Percentiles rank a stretch among this genome's conserved stretches.
These are phyloP conservation scores for Gnatocerus cornutus DNA, from an alignment of 2,888 invertebrate genomes.

Conservation along the genomic window DNA sequence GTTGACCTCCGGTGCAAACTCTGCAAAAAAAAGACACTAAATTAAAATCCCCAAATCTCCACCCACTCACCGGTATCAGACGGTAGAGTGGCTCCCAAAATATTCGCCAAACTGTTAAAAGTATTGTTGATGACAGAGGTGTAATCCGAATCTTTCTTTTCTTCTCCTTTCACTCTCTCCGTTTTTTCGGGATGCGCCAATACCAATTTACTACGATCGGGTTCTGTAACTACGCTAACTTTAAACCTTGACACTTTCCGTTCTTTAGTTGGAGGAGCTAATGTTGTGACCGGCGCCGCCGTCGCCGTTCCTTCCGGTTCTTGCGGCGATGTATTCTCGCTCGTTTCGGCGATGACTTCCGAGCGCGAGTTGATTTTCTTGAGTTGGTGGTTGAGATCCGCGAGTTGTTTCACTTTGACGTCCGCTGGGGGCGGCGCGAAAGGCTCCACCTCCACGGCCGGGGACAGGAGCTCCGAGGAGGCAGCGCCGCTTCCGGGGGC, in stretches of 20 bases:
- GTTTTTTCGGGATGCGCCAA: constrained; percentile 27
- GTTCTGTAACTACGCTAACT: constrained; percentile 73
- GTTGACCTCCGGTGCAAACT: constrained; percentile 38
- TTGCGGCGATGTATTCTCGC: constrained; percentile 28
- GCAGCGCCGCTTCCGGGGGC: constrained; percentile 64
- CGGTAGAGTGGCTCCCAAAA: constrained; percentile 40
- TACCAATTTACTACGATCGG: constrained; percentile 65
- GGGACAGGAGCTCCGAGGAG: constrained; percentile 66
- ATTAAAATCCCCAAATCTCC: background rate
- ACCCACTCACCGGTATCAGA: constrained; percentile 27
- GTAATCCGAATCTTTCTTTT: constrained; percentile 60
- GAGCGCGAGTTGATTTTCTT: constrained; percentile 75
- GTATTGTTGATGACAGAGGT: constrained; percentile 67
- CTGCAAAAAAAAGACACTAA: constrained; percentile 23
- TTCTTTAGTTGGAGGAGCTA: constrained; percentile 55
- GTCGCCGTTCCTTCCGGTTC: constrained; percentile 36
- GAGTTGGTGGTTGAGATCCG: constrained; percentile 76
- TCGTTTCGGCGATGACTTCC: constrained; percentile 54
- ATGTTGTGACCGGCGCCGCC: background rate
- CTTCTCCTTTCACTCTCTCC: constrained; percentile 7
- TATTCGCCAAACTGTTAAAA: constrained; percentile 58
- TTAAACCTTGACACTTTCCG: constrained; percentile 72
- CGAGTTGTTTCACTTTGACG: constrained; percentile 67
- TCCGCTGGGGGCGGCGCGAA: constrained; percentile 48
- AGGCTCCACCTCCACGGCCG: constrained; percentile 63